phyloP scores from a whole-genome alignment of 2,888 invertebrate genomes.

The Cephus sareptanus region DNA sequence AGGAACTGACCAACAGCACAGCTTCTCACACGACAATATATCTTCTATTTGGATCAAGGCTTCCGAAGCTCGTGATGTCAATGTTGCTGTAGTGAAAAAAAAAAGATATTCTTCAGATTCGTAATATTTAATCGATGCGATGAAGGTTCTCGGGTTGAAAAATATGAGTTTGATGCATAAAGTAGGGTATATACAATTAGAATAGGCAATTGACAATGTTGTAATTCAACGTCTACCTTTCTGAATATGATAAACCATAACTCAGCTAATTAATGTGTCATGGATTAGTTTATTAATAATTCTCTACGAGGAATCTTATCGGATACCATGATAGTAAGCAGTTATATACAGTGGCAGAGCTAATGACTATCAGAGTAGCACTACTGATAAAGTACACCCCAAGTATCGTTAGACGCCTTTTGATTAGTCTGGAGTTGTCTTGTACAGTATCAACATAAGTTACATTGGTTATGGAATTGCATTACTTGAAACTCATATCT shows the following conservation, averaged over 20 bases:
- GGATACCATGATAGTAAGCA: not conserved
- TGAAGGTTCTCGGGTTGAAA: slow-evolving; percentile 28
- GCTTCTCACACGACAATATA: not conserved
- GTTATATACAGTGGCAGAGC: not conserved
- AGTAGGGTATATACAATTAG: not conserved
- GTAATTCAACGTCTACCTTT: not conserved
- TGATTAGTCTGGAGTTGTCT: not conserved
- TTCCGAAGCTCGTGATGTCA: not conserved
- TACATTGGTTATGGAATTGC: not conserved
- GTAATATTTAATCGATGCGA: not conserved
- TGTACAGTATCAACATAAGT: not conserved
- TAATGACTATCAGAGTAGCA: not conserved
- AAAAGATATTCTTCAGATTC: not conserved
- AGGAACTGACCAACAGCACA: not conserved
- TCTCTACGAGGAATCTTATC: slow-evolving; percentile 24
- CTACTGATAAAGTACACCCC: not conserved
- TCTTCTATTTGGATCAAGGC: not conserved
- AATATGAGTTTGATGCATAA: not conserved
- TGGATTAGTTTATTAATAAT: slow-evolving; percentile 32
- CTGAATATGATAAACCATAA: not conserved
- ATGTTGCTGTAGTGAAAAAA: not conserved
- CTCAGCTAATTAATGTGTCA: slow-evolving; percentile 4
- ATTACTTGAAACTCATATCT: not conserved
- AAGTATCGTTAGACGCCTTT: not conserved
- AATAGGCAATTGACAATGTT: not conserved